A percentile compares a stretch with the other conserved stretches of the same genome.
Evolutionary conservation across 2,888 invertebrate genomes (phyloP).

Genomic region (Hyppa rectilinea): DNA sequence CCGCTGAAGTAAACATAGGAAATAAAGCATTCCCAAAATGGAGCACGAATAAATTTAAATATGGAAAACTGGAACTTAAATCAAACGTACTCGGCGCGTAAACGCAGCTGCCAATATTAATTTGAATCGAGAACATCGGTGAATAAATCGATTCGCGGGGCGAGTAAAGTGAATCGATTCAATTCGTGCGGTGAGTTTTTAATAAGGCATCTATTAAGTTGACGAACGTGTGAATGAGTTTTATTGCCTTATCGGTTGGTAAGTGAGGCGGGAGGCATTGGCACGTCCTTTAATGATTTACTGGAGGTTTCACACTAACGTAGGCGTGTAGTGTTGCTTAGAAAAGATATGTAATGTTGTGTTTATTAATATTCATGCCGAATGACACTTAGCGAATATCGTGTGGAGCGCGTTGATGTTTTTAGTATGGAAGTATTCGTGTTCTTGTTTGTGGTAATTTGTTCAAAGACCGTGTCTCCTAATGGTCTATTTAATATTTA

Average conservation of each 20-base stretch:
- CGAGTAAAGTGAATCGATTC: slow-evolving; percentile 80
- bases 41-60: slow-evolving; percentile 84
- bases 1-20: slow-evolving; percentile 78
- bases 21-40: slow-evolving; percentile 78
- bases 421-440: slow-evolving; percentile 58
- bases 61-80: slow-evolving; percentile 72
- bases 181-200: slow-evolving; percentile 82
- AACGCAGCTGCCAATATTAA: slow-evolving; percentile 82
- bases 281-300: slow-evolving; percentile 87
- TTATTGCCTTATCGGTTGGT: slow-evolving; percentile 86
- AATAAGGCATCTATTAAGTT: slow-evolving; percentile 88
- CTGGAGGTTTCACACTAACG: slow-evolving; percentile 58
- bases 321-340: slow-evolving; percentile 47
- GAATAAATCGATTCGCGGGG: slow-evolving; percentile 73
- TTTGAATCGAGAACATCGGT: slow-evolving; percentile 80
- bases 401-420: slow-evolving; percentile 59
- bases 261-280: slow-evolving; percentile 80
- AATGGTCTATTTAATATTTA: slow-evolving; percentile 61
- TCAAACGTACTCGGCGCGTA: slow-evolving; percentile 75
- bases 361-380: slow-evolving; percentile 56
- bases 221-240: slow-evolving; percentile 90
- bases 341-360: slow-evolving; percentile 44
- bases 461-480: slow-evolving; percentile 54
- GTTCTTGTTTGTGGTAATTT: slow-evolving; percentile 53
- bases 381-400: slow-evolving; percentile 40